A percentile compares a stretch with the other conserved stretches of the same genome.
Conservation (phyloP, 2,113 vertebrate genomes). For the Podiceps cristatus region DNA sequence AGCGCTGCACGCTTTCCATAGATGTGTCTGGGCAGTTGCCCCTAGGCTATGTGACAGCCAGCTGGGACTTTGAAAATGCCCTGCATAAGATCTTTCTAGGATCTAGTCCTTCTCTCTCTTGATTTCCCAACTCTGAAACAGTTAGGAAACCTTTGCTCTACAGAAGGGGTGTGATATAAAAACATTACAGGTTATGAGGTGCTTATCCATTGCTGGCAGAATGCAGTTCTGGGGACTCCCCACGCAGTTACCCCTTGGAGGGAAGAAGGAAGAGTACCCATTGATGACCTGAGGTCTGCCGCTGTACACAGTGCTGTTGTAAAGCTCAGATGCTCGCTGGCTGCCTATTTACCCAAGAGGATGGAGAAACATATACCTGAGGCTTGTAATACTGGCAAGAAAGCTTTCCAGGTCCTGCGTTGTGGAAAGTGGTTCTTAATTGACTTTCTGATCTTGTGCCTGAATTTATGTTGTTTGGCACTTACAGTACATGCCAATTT, state of each 20-base stretch:
- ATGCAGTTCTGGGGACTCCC: not conserved
- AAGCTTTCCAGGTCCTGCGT: not conserved
- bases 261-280: not conserved
- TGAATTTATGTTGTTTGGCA: conserved; percentile 56
- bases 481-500: conserved; percentile 24
- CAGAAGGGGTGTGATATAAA: not conserved
- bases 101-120: not conserved
- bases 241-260: fast-evolving
- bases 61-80: not conserved
- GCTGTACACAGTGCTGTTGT: not conserved
- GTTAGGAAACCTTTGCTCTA: not conserved
- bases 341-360: not conserved
- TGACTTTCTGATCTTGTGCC: conserved; percentile 55
- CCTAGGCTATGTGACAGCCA: not conserved
- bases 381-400: not conserved
- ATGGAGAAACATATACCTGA: not conserved
- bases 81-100: not conserved
- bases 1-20: not conserved
- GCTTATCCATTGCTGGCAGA: not conserved
- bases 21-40: not conserved
- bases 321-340: not conserved
- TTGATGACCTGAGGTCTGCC: not conserved
- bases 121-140: not conserved
- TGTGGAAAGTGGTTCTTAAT: conserved; percentile 40
- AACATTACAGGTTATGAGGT: not conserved